A percentile compares a stretch with the other conserved stretches of the same genome.
Evolutionary conservation across 1,140 invertebrate species (phyloP).

Genomic region (Achroia grisella): DNA sequence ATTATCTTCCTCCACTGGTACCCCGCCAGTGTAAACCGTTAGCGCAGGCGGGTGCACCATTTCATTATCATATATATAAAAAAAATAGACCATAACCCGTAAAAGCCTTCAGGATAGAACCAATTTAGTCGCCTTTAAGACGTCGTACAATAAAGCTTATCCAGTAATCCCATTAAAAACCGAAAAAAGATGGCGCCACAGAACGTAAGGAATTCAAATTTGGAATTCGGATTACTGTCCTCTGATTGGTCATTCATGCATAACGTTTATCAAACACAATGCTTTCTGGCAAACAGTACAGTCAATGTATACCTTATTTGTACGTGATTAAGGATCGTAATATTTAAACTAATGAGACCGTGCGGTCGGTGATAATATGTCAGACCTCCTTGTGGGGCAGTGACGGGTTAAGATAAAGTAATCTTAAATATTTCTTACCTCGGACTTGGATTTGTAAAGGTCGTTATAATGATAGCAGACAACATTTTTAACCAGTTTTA

Average conservation of each 20-base stretch:
- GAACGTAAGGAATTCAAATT: conserved; percentile 38
- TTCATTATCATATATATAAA: too few relatives aligned
- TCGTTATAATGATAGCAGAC: conserved; percentile 9
- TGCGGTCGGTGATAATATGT: conserved; percentile 15
- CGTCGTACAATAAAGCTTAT: conserved; percentile 5
- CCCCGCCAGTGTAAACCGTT: too few relatives aligned
- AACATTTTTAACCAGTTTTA: too few relatives aligned
- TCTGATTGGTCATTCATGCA: conserved; percentile 42
- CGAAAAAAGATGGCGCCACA: conserved; percentile 44
- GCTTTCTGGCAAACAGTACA: background rate
- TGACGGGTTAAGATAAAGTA: conserved; percentile 49
- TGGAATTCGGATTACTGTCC: conserved; percentile 34
- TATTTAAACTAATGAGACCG: conserved; percentile 1
- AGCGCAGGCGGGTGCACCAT: too few relatives aligned
- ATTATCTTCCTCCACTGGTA: too few relatives aligned
- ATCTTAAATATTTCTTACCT: conserved; percentile 53
- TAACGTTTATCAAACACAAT: conserved; percentile 22
- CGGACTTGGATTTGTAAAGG: conserved; percentile 15
- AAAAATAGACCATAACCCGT: too few relatives aligned
- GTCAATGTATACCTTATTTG: conserved; percentile 20
- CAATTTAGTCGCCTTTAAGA: too few relatives aligned
- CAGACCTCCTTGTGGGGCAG: conserved; percentile 32
- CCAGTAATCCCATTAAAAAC: conserved; percentile 9
- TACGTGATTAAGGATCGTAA: conserved; percentile 12
- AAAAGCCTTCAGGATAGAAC: too few relatives aligned